Base-by-base conservation (phyloP, 2,888 invertebrate species). In the Eulithis testata region DNA sequence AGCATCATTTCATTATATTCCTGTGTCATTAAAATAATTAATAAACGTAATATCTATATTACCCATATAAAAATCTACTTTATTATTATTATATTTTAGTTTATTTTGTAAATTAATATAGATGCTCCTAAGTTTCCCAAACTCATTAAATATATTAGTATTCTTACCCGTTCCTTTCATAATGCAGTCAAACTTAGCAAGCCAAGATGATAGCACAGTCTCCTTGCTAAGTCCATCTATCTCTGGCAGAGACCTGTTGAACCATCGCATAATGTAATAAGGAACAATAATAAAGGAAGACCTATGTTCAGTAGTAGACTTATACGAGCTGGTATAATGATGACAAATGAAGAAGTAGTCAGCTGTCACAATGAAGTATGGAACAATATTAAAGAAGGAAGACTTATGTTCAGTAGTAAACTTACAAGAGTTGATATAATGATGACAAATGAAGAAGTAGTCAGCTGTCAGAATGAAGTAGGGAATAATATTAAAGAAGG, bases 181-280 rank as follows among this genome's bases (percentile, higher is more conserved):
- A 84, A 99, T 99, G 89, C 99, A 98, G 93, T 99, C 99, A 90
- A 99, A 99, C 91, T 99, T 99, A 63, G 99, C 98, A 96, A 99
- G 97, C 99, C 99, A 99, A 52, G 99, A 99, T 72, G 98, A 98
- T 74, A 99, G 94, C 50, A 99, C 99, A 52, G 99, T 99, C 93
- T 99, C 99, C 94, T 99, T 99, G 93, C 98, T 99, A 78, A 99
- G 94, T 73, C 99, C 99, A 93, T 99, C 99, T 85, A 99, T 99
- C 95, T 99, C 99, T 73, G 99, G 99, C 83, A 99, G 95, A 84
- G 98, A 98, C 91, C 98, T 96, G 86, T 56, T 63, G 52, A 45
- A 45, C 44, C 31, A 43, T 57, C 44, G 49, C 6, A 61, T 7
- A 44, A 55, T 43, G 8, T 43, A 43, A 43, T 11, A 43, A 11